Evolutionary conservation across 2,888 invertebrate species (phyloP).

Genomic region (Pelosia muscerda): DNA sequence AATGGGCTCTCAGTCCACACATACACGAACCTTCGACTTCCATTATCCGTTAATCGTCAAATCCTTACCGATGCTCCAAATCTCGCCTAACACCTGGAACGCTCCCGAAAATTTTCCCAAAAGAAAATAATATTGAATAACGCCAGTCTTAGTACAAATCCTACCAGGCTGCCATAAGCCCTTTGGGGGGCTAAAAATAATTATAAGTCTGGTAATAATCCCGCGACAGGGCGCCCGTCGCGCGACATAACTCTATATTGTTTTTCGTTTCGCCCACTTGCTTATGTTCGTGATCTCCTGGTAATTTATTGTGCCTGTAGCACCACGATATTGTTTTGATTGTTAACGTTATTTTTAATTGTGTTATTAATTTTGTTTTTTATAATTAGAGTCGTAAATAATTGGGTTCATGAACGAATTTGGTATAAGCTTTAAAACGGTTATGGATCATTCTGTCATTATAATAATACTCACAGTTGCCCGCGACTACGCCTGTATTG

Average conservation of each 20-base stretch:
- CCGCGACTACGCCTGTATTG: no score
- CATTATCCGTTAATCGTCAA: constrained; percentile 54
- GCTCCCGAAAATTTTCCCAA: constrained; percentile 58
- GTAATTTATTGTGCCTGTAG: constrained; percentile 49
- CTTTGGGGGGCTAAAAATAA: constrained; percentile 75
- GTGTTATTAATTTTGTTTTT: constrained; percentile 29
- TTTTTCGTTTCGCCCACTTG: constrained; percentile 57
- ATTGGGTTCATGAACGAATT: background rate
- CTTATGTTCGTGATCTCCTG: constrained; percentile 55
- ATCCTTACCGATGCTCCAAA: constrained; percentile 60
- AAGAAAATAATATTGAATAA: constrained; percentile 85
- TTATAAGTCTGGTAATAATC: constrained; percentile 67
- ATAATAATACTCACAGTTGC: background rate
- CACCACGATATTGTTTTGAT: constrained; percentile 45
- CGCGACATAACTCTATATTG: constrained; percentile 62
- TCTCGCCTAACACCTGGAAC: constrained; percentile 74
- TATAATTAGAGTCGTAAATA: constrained; percentile 9
- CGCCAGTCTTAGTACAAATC: constrained; percentile 78
- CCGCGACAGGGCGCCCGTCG: constrained; percentile 56
- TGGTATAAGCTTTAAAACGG: background rate
- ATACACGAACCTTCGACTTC: constrained; percentile 36
- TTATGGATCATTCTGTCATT: background rate
- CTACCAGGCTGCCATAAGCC: constrained; percentile 80
- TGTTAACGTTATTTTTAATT: constrained; percentile 38
- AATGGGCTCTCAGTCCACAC: no score